Evolutionary conservation across 2,797 vertebrate genomes (phyloP).

Genomic region (Enteromius treurensis): DNA sequence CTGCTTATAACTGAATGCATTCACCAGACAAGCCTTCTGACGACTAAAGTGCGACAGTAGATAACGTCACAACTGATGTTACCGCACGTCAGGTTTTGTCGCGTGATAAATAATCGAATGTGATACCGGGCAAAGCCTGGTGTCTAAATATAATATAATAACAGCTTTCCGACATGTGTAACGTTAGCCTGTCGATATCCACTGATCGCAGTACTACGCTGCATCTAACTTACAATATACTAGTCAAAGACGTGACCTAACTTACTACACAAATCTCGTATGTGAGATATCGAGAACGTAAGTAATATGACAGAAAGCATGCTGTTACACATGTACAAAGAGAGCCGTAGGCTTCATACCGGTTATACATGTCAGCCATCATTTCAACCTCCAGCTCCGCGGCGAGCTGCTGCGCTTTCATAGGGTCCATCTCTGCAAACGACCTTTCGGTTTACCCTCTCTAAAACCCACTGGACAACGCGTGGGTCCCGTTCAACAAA

Average conservation of each 20-base stretch:
- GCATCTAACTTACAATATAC: background rate
- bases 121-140: background rate
- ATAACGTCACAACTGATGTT: background rate
- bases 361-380: constrained; percentile 99
- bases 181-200: background rate
- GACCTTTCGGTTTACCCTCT: background rate
- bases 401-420: constrained; percentile 93
- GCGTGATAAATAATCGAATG: background rate
- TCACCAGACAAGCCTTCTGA: too few relatives aligned
- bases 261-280: background rate
- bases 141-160: background rate
- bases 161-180: background rate
- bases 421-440: constrained; percentile 84
- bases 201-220: background rate
- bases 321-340: background rate
- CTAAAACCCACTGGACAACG: background rate
- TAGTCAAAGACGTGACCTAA: background rate
- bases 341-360: constrained; percentile 72
- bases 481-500: constrained; percentile 4
- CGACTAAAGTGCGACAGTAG: background rate
- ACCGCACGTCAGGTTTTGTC: too few relatives aligned
- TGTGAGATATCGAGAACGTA: background rate
- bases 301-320: background rate
- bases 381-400: constrained; percentile 97
- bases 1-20: background rate